These are phyloP conservation scores for Rhogogaster chlorosoma DNA, from an alignment of 2,888 invertebrate genomes.

Conservation along the genomic window DNA sequence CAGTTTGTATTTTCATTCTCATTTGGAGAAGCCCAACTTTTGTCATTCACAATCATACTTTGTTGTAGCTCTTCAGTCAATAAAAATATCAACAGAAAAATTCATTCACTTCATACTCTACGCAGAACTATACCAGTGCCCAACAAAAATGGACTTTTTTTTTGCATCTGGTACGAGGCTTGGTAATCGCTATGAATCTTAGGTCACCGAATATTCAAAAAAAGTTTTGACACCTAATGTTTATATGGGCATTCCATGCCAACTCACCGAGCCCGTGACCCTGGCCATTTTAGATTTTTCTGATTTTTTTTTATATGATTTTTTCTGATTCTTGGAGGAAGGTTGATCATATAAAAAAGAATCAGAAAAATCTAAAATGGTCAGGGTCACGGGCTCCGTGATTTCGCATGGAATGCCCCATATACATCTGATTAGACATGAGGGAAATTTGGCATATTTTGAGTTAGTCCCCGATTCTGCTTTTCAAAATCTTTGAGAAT, in stretches of 20 bases:
- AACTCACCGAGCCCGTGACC: too few relatives aligned
- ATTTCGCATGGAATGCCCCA: too few relatives aligned
- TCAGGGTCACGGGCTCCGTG: too few relatives aligned
- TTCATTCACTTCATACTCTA: not conserved
- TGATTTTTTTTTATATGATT: too few relatives aligned
- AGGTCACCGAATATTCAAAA: not conserved
- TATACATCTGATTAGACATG: not conserved
- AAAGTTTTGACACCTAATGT: not conserved
- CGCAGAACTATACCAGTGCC: not conserved
- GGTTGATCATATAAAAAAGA: too few relatives aligned
- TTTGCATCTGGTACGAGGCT: not conserved
- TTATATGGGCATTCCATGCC: too few relatives aligned
- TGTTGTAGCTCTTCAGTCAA: conserved; percentile 27
- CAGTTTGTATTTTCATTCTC: not conserved
- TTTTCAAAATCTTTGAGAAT: not conserved
- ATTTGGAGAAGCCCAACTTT: not conserved
- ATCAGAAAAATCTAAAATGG: too few relatives aligned
- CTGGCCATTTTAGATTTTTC: too few relatives aligned
- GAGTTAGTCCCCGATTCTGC: not conserved
- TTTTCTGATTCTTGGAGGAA: too few relatives aligned
- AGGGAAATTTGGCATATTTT: not conserved
- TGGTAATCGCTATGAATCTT: not conserved
- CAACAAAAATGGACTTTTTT: not conserved
- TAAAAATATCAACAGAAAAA: conserved; percentile 23
- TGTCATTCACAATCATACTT: not conserved